These are phyloP conservation scores for Enteromius afrohamiltoni DNA, from an alignment of 2,797 vertebrate genomes.

Conservation along the genomic window DNA sequence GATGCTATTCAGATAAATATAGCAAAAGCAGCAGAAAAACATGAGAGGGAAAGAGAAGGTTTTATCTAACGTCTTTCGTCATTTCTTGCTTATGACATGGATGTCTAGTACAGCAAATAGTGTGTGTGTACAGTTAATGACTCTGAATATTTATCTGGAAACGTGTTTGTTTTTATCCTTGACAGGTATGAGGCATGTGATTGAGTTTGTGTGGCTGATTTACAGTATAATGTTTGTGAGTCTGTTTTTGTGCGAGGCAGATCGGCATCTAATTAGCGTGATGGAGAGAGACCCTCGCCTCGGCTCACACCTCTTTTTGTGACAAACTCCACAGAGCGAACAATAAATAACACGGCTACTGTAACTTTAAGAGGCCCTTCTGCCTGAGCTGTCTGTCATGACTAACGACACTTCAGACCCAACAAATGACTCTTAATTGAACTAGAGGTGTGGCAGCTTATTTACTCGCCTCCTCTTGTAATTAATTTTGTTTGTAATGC, in stretches of 20 bases:
- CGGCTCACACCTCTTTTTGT: constrained; percentile 19
- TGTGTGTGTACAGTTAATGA: not conserved
- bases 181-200: constrained; percentile 16
- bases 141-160: constrained; percentile 6
- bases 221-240: not conserved
- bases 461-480: constrained; percentile 43
- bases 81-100: not conserved
- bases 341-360: constrained; percentile 55
- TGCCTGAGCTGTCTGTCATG: constrained; percentile 62
- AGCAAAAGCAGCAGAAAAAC: constrained; percentile 1
- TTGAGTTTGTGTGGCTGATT: not conserved
- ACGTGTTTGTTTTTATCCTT: constrained; percentile 19
- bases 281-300: not conserved
- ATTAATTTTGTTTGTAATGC: constrained; percentile 54
- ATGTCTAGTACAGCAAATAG: constrained; percentile 27
- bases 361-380: constrained; percentile 66
- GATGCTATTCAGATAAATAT: constrained; percentile 23
- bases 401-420: constrained; percentile 63
- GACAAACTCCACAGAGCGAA: constrained; percentile 20
- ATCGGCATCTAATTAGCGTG: constrained; percentile 25
- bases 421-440: constrained; percentile 63
- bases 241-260: constrained; percentile 9
- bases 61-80: not conserved
- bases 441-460: constrained; percentile 58
- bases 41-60: not conserved